These are phyloP conservation scores for Listrodromus nycthemerus DNA, from an alignment of 2,888 invertebrate species.

Conservation along the genomic window DNA sequence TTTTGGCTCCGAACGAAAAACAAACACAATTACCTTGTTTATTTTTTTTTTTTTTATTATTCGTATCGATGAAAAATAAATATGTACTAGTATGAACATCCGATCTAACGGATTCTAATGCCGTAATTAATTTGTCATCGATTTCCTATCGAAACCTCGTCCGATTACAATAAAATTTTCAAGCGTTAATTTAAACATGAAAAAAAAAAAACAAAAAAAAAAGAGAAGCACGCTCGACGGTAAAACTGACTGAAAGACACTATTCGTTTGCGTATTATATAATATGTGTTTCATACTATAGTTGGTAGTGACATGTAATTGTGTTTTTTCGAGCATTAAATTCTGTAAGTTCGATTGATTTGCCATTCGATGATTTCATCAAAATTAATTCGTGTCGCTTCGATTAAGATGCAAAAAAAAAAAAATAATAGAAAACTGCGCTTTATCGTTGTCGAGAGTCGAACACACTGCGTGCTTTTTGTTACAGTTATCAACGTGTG, in stretches of 20 bases:
- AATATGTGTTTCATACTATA: neutral
- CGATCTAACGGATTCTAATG: constrained; percentile 29
- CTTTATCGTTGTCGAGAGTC: constrained; percentile 3
- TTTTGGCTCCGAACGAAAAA: neutral
- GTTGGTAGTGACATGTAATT: neutral
- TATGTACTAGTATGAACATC: constrained; percentile 31
- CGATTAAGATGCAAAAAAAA: neutral
- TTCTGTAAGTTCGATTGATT: neutral
- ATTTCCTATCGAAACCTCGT: neutral
- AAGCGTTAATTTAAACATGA: neutral
- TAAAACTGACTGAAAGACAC: constrained; percentile 18
- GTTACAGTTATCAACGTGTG: neutral
- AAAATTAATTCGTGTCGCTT: neutral
- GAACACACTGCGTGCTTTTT: neutral
- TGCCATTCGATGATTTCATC: neutral
- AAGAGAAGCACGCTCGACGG: neutral
- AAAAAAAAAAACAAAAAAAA: neutral
- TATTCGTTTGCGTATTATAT: no score
- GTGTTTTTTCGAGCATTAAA: neutral
- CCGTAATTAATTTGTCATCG: constrained; percentile 1
- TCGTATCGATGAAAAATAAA: constrained; percentile 62
- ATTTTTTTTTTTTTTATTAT: constrained; percentile 39
- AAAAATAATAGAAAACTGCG: constrained; percentile 1
- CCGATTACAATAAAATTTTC: constrained; percentile 4
- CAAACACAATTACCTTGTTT: neutral